Evolutionary conservation across 1,140 invertebrate species (phyloP).

Genomic region (Triops longicaudatus): DNA sequence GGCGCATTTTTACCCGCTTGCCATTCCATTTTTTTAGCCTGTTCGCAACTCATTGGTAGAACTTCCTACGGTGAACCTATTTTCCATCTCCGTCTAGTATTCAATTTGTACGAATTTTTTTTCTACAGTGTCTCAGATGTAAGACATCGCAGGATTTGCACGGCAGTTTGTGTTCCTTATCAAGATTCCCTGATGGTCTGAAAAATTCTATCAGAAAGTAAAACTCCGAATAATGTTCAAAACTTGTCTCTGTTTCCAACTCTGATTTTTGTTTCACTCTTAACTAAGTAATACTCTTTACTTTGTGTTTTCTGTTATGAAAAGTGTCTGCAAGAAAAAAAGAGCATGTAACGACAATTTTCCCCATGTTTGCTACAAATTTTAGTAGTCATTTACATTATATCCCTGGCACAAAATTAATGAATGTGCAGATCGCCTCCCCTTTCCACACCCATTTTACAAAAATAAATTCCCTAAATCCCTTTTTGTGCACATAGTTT

Average conservation of each 20-base stretch:
- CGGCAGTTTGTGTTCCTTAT: slow-evolving; percentile 11
- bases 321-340: background rate
- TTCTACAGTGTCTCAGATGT: background rate
- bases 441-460: too few relatives aligned
- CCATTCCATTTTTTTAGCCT: background rate
- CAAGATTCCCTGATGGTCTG: background rate
- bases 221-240: background rate
- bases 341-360: background rate
- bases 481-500: slow-evolving; percentile 9
- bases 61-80: background rate
- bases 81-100: background rate
- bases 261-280: background rate
- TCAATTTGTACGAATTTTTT: background rate
- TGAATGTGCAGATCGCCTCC: background rate
- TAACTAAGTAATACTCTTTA: background rate
- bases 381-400: slow-evolving; percentile 13
- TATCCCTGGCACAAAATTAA: slow-evolving; percentile 2
- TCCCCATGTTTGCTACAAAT: slow-evolving; percentile 4
- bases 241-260: background rate
- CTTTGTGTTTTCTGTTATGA: background rate
- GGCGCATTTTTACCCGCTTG: background rate
- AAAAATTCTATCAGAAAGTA: background rate
- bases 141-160: background rate
- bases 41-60: background rate
- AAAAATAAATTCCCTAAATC: background rate